Percentiles rank a stretch among this genome's conserved stretches.
These are phyloP conservation scores for Peromyscus aztecus DNA, from an alignment of 2,797 vertebrate species.

Conservation along the genomic window DNA sequence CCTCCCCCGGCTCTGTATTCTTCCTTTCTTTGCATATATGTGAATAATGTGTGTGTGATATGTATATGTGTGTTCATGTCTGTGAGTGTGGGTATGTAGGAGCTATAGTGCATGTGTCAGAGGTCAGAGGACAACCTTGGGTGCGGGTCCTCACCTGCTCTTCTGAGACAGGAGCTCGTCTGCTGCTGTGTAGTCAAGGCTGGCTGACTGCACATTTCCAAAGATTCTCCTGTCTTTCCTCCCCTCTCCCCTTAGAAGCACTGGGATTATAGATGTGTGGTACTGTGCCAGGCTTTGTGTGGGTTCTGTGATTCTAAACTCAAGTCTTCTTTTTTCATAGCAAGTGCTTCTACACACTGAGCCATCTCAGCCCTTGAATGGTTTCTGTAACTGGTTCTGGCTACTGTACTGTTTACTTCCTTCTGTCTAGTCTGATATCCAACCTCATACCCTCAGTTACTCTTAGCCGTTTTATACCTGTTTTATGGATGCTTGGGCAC, in stretches of 20 bases:
- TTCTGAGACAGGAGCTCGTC: neutral
- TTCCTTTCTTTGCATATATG: neutral
- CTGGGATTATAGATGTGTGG: neutral
- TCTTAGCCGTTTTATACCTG: conserved; percentile 3
- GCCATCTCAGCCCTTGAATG: neutral
- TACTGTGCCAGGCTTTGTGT: neutral
- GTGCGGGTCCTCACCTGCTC: neutral
- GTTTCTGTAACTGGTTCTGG: neutral
- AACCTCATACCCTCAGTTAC: neutral
- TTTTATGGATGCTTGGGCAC: neutral
- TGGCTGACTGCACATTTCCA: neutral
- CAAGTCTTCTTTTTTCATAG: too few species aligned
- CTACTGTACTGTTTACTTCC: neutral
- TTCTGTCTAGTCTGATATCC: neutral
- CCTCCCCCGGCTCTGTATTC: too few species aligned
- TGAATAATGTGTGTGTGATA: neutral
- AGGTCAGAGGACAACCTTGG: neutral
- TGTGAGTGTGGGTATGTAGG: neutral
- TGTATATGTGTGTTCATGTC: neutral
- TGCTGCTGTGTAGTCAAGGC: neutral
- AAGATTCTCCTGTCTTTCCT: neutral
- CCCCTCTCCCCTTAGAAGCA: neutral
- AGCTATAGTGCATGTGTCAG: neutral
- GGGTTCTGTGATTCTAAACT: neutral
- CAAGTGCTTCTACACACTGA: neutral